Evolutionary conservation across 2,797 vertebrate species (phyloP).

Genomic region (Spinibarbus caldwelli): DNA sequence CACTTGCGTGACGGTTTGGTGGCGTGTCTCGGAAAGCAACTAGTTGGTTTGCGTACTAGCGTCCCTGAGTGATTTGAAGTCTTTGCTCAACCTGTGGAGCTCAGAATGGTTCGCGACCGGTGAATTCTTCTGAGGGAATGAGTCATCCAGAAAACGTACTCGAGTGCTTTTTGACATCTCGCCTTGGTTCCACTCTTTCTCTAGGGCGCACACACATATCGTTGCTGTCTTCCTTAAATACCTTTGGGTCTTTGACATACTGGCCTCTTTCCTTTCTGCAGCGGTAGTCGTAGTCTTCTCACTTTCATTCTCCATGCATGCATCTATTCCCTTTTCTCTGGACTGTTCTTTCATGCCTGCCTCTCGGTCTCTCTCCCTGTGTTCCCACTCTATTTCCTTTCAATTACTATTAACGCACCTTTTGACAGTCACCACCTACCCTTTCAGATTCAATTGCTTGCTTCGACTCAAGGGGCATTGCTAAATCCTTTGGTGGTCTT

Average conservation of each 20-base stretch:
- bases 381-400: slow-evolving; percentile 48
- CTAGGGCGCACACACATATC: neutral
- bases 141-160: neutral
- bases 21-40: neutral
- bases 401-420: slow-evolving; percentile 66
- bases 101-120: neutral
- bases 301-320: slow-evolving; percentile 18
- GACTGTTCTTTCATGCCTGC: slow-evolving; percentile 10
- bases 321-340: slow-evolving; percentile 22
- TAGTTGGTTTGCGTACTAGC: neutral
- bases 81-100: neutral
- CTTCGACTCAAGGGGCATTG: slow-evolving; percentile 53
- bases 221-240: neutral
- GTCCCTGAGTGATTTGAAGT: neutral
- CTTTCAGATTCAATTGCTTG: slow-evolving; percentile 50
- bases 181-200: neutral
- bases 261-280: neutral
- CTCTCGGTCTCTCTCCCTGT: slow-evolving; percentile 36
- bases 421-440: slow-evolving; percentile 53
- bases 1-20: neutral
- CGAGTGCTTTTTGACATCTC: neutral
- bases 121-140: neutral
- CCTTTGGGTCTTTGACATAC: slow-evolving; percentile 16
- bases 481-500: slow-evolving; percentile 56
- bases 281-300: slow-evolving; percentile 13